These are phyloP conservation scores for Hirtodrosophila histrioides DNA, from an alignment of 2,888 invertebrate genomes.

Conservation along the genomic window DNA sequence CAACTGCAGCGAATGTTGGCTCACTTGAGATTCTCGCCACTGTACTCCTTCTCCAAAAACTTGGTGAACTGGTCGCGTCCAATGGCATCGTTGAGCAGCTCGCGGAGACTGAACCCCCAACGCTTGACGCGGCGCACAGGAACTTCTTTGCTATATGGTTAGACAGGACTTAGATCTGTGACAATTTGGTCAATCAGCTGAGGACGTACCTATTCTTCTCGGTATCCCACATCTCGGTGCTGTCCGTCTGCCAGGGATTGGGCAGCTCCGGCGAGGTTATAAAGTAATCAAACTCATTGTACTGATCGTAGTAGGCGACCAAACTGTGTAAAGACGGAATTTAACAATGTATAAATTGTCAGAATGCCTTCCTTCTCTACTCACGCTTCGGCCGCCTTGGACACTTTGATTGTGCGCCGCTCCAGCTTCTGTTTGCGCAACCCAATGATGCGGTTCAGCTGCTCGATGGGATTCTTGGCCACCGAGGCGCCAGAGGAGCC, in stretches of 20 bases:
- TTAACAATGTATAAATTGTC: background rate
- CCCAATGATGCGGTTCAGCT: slow-evolving; percentile 88
- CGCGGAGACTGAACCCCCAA: slow-evolving; percentile 98
- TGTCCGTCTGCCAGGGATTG: slow-evolving; percentile 99
- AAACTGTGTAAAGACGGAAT: slow-evolving; percentile 86
- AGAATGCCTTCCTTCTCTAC: slow-evolving; percentile 81
- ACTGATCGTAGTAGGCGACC: slow-evolving; percentile 97
- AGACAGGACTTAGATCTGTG: no score
- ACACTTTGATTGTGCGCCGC: slow-evolving; percentile 94
- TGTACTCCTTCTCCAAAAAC: slow-evolving; percentile 99
- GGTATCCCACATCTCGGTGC: slow-evolving; percentile 98
- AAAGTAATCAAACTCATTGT: slow-evolving; percentile 97
- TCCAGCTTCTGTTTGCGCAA: slow-evolving; percentile 92
- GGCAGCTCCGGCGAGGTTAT: slow-evolving; percentile 96
- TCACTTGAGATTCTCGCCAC: slow-evolving; percentile 98
- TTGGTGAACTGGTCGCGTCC: slow-evolving; percentile 97
- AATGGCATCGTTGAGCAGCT: slow-evolving; percentile 96
- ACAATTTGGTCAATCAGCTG: no score
- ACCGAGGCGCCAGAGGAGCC: slow-evolving; percentile 84
- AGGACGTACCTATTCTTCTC: slow-evolving; percentile 93
- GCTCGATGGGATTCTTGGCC: slow-evolving; percentile 84
- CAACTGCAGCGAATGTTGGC: slow-evolving; percentile 57
- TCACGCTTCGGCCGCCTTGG: slow-evolving; percentile 97
- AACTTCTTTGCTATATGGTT: slow-evolving; percentile 91
- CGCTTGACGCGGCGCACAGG: slow-evolving; percentile 96